Percentiles rank a stretch among this genome's conserved stretches.
These are phyloP conservation scores for Acanthisitta chloris DNA, from an alignment of 2,113 vertebrate species.

Conservation along the genomic window DNA sequence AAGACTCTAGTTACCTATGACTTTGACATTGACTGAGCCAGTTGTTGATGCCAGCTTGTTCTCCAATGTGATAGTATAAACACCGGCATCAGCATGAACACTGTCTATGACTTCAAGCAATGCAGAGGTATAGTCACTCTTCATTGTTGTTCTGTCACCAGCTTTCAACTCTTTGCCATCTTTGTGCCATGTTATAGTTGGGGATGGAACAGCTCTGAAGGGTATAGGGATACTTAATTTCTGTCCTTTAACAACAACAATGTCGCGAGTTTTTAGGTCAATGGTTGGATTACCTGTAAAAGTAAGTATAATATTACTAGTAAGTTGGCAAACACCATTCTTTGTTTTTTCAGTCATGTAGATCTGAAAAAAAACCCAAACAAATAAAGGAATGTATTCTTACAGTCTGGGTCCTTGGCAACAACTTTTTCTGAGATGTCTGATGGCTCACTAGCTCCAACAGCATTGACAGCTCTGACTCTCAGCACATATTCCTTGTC, in stretches of 20 bases:
- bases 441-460: conserved; percentile 93
- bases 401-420: conserved; percentile 97
- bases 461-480: conserved; percentile 91
- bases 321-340: not conserved
- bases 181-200: conserved; percentile 91
- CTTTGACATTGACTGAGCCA: conserved; percentile 90
- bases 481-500: conserved; percentile 94
- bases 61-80: conserved; percentile 88
- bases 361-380: not conserved
- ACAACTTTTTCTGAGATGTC: conserved; percentile 92
- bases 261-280: conserved; percentile 84
- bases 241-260: conserved; percentile 91
- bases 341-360: not conserved
- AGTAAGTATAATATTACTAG: not conserved
- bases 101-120: conserved; percentile 87
- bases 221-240: conserved; percentile 89
- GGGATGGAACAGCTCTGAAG: conserved; percentile 90
- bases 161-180: conserved; percentile 86
- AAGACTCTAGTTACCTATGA: conserved; percentile 84
- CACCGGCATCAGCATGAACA: conserved; percentile 84
- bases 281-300: conserved; percentile 87
- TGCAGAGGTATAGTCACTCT: conserved; percentile 83
- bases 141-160: conserved; percentile 84
- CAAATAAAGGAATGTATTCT: conserved; percentile 59
- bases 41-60: conserved; percentile 89